Base-by-base conservation (phyloP, 2,113 vertebrate genomes). In the Strix aluco region DNA sequence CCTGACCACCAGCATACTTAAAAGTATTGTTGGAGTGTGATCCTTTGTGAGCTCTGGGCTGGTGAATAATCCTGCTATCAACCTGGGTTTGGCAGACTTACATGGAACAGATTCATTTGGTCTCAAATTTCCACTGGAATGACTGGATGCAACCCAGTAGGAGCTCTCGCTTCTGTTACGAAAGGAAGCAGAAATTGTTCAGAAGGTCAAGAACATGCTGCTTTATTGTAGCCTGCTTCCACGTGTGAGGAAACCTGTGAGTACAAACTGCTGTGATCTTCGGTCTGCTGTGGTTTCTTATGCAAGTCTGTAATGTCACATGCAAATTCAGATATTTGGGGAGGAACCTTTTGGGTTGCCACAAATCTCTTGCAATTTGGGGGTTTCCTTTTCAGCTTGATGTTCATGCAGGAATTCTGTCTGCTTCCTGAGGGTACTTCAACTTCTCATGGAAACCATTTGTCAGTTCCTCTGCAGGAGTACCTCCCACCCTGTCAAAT, bases 401-500 rank as follows among this genome's bases (percentile, higher is more conserved):
- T 94, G 65, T 90, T 88, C 7, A 1, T 81, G 80, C 77, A 92
- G 93, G 84, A 95, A 94, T 90, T 95, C 94, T 86, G 58, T 94
- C 59, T 51, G 11, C 80, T 88, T 95, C 88, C 81, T 94, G 69
- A 94, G 86, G 82, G 15, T 63, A 20, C 82, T 88, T 96, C 59
- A 95, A 10, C 74, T 92, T 80, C 77, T 90, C 71, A 63, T 92
- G 80, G 89, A 94, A 97, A 90, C 71, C 93, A 54, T 69, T 91
- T 94, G 36, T 92, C 52, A 91, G 72, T 57, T 88, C 58, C 49
- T 96, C 87, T 79, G 42, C 84, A 90, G 74, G 66, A 91, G 74
- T 40, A 62, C 73, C 73, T 89, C 77, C 92, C 61, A 75, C 51
- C 74, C 79, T 54, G 46, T 63, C 69, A 91, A 67, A 73, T 75